Evolutionary conservation across 2,113 vertebrate genomes (phyloP).

Genomic region (Oreochromis niloticus): DNA sequence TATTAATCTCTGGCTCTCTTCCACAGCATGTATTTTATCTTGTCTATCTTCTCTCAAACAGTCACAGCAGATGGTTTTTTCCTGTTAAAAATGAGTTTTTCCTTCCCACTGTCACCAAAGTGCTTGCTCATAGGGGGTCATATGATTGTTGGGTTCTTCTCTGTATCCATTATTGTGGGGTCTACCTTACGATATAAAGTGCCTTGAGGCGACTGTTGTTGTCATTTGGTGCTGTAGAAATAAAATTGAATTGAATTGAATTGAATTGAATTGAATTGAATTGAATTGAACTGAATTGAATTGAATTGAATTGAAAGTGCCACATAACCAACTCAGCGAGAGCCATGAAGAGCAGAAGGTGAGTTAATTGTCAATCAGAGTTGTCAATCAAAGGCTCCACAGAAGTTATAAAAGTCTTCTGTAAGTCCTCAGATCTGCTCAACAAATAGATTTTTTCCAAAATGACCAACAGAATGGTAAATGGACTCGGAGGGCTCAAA

Average conservation of each 20-base stretch:
- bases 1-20: neutral
- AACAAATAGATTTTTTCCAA: neutral
- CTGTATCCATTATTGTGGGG: neutral
- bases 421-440: neutral
- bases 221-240: neutral
- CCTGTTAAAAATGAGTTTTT: neutral
- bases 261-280: neutral
- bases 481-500: neutral
- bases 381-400: neutral
- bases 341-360: neutral
- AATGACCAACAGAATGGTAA: neutral
- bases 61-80: fast-evolving
- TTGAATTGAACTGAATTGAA: neutral
- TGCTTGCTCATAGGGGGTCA: neutral
- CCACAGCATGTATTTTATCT: neutral
- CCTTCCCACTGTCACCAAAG: neutral
- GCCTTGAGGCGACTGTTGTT: neutral
- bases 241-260: neutral
- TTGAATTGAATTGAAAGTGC: neutral
- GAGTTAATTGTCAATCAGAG: neutral
- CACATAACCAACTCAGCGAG: neutral
- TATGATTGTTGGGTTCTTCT: neutral
- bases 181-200: neutral
- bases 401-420: neutral
- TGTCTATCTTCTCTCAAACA: neutral